A percentile compares a stretch with the other conserved stretches of the same genome.
Evolutionary conservation across 2,888 invertebrate species (phyloP).

Genomic region (Falcaria lacertinaria): DNA sequence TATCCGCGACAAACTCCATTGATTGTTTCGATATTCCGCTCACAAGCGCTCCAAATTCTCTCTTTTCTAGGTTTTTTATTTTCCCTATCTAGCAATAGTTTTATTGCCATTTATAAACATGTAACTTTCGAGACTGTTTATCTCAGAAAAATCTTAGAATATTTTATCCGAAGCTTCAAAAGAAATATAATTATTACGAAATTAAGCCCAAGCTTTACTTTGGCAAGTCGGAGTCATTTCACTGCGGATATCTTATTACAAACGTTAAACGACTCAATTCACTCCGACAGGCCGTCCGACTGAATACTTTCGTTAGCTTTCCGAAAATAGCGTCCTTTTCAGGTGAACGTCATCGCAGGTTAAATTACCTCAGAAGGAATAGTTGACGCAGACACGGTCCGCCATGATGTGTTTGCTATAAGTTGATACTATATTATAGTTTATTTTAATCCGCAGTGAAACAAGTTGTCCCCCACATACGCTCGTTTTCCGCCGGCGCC

Average conservation of each 20-base stretch:
- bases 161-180: not conserved
- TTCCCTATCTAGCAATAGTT: not conserved
- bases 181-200: not conserved
- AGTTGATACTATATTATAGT: slow-evolving; percentile 42
- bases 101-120: not conserved
- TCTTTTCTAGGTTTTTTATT: slow-evolving; percentile 16
- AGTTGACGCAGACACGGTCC: slow-evolving; percentile 1
- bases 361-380: not conserved
- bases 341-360: slow-evolving; percentile 4
- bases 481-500: slow-evolving; percentile 77
- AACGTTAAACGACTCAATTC: slow-evolving; percentile 1
- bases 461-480: slow-evolving; percentile 69
- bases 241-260: not conserved
- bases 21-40: slow-evolving; percentile 76
- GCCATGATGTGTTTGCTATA: slow-evolving; percentile 27
- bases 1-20: slow-evolving; percentile 70
- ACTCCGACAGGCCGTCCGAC: not conserved
- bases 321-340: slow-evolving; percentile 9
- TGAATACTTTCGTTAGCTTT: slow-evolving; percentile 4
- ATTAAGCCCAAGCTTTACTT: not conserved
- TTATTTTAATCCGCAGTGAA: slow-evolving; percentile 66
- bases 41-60: slow-evolving; percentile 49
- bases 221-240: not conserved
- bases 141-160: not conserved
- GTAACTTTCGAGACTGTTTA: too few relatives aligned